Base-by-base conservation (phyloP, 2,888 invertebrate species). In the Pandemis cinnamomeana region DNA sequence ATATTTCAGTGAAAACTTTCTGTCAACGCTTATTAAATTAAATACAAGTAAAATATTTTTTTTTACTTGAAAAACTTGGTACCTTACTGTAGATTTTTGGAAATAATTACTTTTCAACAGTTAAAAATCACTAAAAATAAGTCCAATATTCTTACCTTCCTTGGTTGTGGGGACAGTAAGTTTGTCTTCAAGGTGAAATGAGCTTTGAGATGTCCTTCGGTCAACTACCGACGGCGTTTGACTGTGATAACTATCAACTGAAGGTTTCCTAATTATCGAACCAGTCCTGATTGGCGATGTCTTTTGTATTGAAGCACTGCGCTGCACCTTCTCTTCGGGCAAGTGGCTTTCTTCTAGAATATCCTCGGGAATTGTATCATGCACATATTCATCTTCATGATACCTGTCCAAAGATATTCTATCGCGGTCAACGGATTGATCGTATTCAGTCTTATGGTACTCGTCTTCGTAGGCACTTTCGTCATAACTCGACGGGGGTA, bases 121-220 rank as follows among this genome's bases (percentile, higher is more conserved):
- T 55, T 10, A 55, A 20, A 8, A 55, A 51, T 2, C 5, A 51
- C 7, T 7, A 51, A 20, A 55, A 20, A 55, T 2, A 53, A 7
- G 15, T 20, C 20, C 58, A 58, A 7, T 6, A 5, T 46, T 3
- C 77, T 84, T 76, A 93, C 93, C 93, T 89, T 93, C 94, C 86
- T 89, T 90, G 78, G 90, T 89, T 55, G 87, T 89, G 60, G 90
- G 89, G 79, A 91, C 86, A 67, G 85, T 80, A 77, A 95, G 90
- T 84, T 95, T 95, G 71, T 95, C 95, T 81, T 95, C 95, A 78
- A 95, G 95, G 75, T 92, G 92, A 87, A 91, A 93, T 79, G 93
- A 94, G 84, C 91, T 90, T 86, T 93, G 93, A 67, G 94, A 94
- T 77, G 91, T 91, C 87, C 89, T 91, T 78, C 94, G 87, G 85